Evolutionary conservation across 1,140 invertebrate genomes (phyloP).

Genomic region (Apis florea): DNA sequence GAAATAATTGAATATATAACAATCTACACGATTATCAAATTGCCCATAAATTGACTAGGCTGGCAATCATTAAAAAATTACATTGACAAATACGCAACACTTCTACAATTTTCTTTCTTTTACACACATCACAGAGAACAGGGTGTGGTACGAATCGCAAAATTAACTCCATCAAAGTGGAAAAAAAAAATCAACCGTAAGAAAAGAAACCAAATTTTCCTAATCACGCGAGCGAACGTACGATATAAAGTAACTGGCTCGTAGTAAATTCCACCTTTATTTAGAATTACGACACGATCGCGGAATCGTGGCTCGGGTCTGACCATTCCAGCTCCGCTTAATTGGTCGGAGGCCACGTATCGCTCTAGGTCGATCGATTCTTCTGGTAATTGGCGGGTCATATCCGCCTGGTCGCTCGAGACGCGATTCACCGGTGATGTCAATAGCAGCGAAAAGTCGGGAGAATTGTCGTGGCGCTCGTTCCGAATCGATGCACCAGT

Average conservation of each 20-base stretch:
- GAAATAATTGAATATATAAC: too few species aligned
- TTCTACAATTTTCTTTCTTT: too few species aligned
- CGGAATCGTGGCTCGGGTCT: slow-evolving; percentile 12
- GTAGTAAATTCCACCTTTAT: neutral
- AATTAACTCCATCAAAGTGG: too few species aligned
- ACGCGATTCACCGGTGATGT: slow-evolving; percentile 20
- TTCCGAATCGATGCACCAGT: neutral
- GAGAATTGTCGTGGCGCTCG: slow-evolving; percentile 7
- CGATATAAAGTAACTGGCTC: neutral
- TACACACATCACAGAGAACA: too few species aligned
- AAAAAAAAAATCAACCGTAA: too few species aligned
- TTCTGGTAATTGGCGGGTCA: slow-evolving; percentile 40
- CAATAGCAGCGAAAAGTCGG: slow-evolving; percentile 46
- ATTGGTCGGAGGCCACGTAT: slow-evolving; percentile 16
- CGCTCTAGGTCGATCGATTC: slow-evolving; percentile 29
- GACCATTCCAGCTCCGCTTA: slow-evolving; percentile 18
- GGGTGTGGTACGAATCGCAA: too few species aligned
- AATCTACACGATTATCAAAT: too few species aligned
- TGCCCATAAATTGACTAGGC: too few species aligned
- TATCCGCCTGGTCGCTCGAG: slow-evolving; percentile 9
- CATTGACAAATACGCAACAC: too few species aligned
- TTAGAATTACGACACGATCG: slow-evolving; percentile 27
- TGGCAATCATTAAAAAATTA: too few species aligned
- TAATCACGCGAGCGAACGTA: too few species aligned
- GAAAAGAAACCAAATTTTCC: too few species aligned